Conservation (phyloP, 2,113 vertebrate species). For the Axis porcinus region DNA sequence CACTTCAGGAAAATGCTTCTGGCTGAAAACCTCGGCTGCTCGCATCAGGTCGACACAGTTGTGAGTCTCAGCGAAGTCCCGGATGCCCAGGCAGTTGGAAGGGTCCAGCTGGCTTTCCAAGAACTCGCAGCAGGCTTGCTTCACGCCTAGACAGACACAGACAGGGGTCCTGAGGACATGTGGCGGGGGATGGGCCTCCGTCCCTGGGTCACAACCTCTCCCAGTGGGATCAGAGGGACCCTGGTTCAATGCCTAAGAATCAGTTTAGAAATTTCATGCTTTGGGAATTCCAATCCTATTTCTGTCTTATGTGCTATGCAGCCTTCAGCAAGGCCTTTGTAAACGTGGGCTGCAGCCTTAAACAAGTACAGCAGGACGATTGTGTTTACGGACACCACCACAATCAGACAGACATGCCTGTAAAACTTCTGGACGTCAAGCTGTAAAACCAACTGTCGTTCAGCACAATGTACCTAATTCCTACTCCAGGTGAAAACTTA, state of each 20-base stretch:
- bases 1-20: conserved; percentile 98
- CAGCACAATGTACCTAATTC: neutral
- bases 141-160: conserved; percentile 88
- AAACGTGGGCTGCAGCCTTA: neutral
- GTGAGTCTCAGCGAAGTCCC: conserved; percentile 99
- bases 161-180: neutral
- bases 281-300: neutral
- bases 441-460: neutral
- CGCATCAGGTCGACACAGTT: conserved; percentile 98
- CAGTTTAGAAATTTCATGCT: neutral
- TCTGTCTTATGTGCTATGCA: neutral
- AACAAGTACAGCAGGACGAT: neutral
- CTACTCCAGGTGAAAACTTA: neutral
- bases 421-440: neutral
- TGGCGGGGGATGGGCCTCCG: neutral
- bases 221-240: neutral
- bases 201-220: neutral
- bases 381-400: neutral
- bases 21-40: conserved; percentile 97
- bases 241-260: neutral
- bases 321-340: neutral
- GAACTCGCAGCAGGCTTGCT: conserved; percentile 98
- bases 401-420: neutral
- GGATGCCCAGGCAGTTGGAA: conserved; percentile 97
- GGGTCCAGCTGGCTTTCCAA: conserved; percentile 98